Percentiles rank a stretch among this genome's conserved stretches.
Conservation (phyloP, 2,113 vertebrate species). For the Ardeotis arabs region DNA sequence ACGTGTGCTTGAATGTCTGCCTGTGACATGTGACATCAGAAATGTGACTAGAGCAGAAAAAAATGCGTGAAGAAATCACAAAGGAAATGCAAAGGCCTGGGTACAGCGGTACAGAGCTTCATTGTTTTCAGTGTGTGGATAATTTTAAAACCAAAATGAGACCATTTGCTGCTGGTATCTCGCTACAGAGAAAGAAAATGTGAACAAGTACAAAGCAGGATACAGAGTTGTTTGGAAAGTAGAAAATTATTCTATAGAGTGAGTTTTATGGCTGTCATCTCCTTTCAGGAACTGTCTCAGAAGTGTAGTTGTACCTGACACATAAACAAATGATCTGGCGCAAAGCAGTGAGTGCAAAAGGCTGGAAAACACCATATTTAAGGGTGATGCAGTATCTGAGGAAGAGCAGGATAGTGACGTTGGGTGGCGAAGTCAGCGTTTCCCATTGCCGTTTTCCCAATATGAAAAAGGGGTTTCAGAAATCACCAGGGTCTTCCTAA, state of each 20-base stretch:
- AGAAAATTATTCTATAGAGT: not conserved
- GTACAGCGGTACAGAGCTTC: slow-evolving; percentile 1
- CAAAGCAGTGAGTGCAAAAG: not conserved
- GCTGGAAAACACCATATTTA: not conserved
- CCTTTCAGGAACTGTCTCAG: not conserved
- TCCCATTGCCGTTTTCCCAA: not conserved
- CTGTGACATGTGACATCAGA: not conserved
- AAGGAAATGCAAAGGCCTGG: not conserved
- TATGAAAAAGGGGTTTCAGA: not conserved
- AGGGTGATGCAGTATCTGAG: not conserved
- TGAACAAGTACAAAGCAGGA: not conserved
- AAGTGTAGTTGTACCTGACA: not conserved
- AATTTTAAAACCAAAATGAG: not conserved
- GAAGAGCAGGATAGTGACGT: not conserved
- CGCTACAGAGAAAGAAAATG: not conserved
- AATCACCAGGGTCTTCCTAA: not conserved
- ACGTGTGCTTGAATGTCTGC: not conserved
- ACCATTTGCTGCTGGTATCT: not conserved
- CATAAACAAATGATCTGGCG: not conserved
- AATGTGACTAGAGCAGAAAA: slow-evolving; percentile 19
- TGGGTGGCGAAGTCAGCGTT: not conserved
- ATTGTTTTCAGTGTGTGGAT: not conserved
- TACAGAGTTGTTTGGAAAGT: not conserved
- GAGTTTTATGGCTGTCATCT: not conserved
- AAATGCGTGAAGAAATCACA: slow-evolving; percentile 12